A percentile compares a stretch with the other conserved stretches of the same genome.
Conservation (phyloP, 2,113 vertebrate species). For the Beaufortia kweichowensis region DNA sequence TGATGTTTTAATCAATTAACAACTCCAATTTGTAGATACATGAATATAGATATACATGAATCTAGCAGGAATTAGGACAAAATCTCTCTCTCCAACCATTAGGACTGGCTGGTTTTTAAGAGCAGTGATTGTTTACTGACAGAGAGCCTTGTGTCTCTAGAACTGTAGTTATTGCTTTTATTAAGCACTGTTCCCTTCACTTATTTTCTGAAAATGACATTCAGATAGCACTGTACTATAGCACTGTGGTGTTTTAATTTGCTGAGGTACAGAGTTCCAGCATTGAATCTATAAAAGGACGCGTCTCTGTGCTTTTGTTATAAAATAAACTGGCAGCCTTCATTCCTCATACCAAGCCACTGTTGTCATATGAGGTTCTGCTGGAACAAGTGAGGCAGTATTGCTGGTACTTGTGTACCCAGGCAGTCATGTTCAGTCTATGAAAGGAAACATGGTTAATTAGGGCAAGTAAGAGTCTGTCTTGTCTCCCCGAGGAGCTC, state of each 20-base stretch:
- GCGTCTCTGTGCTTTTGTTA: neutral
- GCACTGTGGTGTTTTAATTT: neutral
- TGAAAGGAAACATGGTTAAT: slow-evolving; percentile 15
- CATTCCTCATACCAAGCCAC: slow-evolving; percentile 14
- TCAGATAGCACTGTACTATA: neutral
- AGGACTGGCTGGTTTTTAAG: too few relatives aligned
- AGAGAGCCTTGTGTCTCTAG: neutral
- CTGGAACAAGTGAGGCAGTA: neutral
- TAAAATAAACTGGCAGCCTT: slow-evolving; percentile 17
- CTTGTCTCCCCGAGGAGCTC: slow-evolving; percentile 7
- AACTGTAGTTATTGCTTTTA: neutral
- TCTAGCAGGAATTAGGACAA: too few relatives aligned
- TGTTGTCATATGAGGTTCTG: slow-evolving; percentile 11
- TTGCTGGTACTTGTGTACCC: slow-evolving; percentile 9
- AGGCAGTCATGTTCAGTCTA: neutral
- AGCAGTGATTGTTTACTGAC: neutral
- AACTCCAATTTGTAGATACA: too few relatives aligned
- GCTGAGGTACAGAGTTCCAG: neutral
- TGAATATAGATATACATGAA: too few relatives aligned
- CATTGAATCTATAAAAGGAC: neutral
- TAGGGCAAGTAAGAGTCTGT: slow-evolving; percentile 27
- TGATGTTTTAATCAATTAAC: too few relatives aligned
- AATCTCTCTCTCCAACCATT: too few relatives aligned
- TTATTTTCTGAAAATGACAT: slow-evolving; percentile 5
- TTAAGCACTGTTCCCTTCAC: neutral